These are phyloP conservation scores for Takifugu bimaculatus DNA, from an alignment of 2,113 vertebrate genomes.

Conservation along the genomic window DNA sequence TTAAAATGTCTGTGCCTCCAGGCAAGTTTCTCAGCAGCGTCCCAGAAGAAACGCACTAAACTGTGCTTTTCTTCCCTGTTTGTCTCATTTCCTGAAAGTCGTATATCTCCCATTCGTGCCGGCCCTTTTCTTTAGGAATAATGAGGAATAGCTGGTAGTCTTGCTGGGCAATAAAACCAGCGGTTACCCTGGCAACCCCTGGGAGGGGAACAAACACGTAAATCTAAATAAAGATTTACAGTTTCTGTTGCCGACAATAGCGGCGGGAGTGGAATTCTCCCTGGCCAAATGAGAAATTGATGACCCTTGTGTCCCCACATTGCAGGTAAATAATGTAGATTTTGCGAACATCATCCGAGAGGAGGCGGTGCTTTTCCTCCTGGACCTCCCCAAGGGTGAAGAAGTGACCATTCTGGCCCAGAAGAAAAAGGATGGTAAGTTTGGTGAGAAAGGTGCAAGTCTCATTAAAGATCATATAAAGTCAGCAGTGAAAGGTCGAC, in stretches of 20 bases:
- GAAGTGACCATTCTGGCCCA: slow-evolving; percentile 98
- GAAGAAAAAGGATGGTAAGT: slow-evolving; percentile 96
- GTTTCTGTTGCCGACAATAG: neutral
- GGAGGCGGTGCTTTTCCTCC: slow-evolving; percentile 95
- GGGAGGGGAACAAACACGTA: slow-evolving; percentile 20
- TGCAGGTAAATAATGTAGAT: slow-evolving; percentile 96
- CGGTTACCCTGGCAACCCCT: slow-evolving; percentile 30
- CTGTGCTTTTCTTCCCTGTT: slow-evolving; percentile 52
- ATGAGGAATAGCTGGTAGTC: slow-evolving; percentile 38
- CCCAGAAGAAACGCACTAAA: slow-evolving; percentile 31
- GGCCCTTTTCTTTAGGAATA: slow-evolving; percentile 39
- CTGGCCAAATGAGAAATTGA: neutral
- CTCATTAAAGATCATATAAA: neutral
- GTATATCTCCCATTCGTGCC: slow-evolving; percentile 51
- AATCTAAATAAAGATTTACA: slow-evolving; percentile 23
- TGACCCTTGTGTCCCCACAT: slow-evolving; percentile 23
- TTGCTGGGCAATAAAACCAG: slow-evolving; percentile 45
- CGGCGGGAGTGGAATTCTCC: neutral
- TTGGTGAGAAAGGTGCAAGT: slow-evolving; percentile 12
- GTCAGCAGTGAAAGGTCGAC: neutral
- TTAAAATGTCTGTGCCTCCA: slow-evolving; percentile 55
- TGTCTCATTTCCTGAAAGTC: slow-evolving; percentile 45
- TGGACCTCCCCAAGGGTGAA: slow-evolving; percentile 96
- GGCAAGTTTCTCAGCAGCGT: slow-evolving; percentile 59
- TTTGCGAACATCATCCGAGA: slow-evolving; percentile 99